Percentiles rank a stretch among this genome's conserved stretches.
Evolutionary conservation across 2,888 invertebrate genomes (phyloP).

Genomic region (Taphrorychus bicolor): DNA sequence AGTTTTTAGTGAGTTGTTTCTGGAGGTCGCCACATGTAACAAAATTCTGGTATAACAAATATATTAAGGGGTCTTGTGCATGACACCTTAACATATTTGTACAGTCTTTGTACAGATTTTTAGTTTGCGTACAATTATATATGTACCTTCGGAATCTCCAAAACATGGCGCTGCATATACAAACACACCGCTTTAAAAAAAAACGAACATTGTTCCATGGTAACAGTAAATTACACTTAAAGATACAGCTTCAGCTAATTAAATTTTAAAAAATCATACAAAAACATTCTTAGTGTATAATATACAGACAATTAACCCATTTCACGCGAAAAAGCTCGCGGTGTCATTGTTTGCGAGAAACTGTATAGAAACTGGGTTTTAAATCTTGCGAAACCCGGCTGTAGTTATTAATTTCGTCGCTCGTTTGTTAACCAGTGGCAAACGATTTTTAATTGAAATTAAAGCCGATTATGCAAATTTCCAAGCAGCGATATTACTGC

Average conservation of each 20-base stretch:
- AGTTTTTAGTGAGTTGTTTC: no score
- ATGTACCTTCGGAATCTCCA: no score
- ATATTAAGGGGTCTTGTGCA: no score
- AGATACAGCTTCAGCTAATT: background rate
- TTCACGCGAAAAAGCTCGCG: constrained; percentile 6
- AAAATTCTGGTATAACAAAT: no score
- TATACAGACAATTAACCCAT: constrained; percentile 13
- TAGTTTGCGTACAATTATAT: no score
- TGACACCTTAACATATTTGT: no score
- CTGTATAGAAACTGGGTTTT: background rate
- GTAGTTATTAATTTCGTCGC: background rate
- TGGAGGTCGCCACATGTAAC: no score
- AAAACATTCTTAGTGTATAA: no score
- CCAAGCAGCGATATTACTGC: background rate
- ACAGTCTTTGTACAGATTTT: no score
- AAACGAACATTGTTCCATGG: no score
- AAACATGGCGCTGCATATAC: no score
- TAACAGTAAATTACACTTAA: background rate
- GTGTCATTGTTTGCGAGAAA: background rate
- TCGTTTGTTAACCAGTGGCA: background rate
- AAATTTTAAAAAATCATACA: background rate
- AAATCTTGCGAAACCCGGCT: background rate
- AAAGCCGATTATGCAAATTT: background rate
- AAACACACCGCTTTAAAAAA: no score
- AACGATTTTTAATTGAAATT: background rate